phyloP scores from a whole-genome alignment of 2,113 vertebrate genomes.

The Cariama cristata region DNA sequence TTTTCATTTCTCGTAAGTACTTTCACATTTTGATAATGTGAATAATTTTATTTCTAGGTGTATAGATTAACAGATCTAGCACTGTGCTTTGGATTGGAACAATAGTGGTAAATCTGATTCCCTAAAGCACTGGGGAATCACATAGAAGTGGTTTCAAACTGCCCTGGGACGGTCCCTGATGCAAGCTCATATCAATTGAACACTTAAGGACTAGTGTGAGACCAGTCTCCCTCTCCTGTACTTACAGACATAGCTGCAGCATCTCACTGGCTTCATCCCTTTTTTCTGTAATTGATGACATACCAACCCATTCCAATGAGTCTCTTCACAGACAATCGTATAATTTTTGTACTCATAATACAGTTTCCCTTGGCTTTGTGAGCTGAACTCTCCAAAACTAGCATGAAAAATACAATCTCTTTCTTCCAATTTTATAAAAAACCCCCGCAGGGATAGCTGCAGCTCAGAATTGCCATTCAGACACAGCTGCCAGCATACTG shows the following conservation, averaged over 20 bases:
- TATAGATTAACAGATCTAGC: neutral
- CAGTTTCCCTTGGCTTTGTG: neutral
- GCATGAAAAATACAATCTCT: neutral
- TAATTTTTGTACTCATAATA: neutral
- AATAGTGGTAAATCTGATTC: neutral
- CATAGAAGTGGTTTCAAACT: neutral
- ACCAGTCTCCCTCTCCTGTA: neutral
- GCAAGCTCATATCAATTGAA: rapidly evolving
- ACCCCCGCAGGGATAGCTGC: no score
- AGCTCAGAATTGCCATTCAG: neutral
- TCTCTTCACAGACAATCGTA: neutral
- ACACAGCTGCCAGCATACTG: neutral
- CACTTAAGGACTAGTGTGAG: neutral
- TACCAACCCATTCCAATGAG: neutral
- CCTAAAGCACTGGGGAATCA: neutral
- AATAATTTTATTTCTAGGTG: neutral
- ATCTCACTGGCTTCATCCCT: neutral
- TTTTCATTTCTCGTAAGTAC: neutral
- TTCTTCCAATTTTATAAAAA: neutral
- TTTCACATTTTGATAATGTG: neutral
- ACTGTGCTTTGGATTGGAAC: neutral
- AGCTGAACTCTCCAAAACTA: neutral
- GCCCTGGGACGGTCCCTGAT: neutral
- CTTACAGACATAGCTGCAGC: neutral
- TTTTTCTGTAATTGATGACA: neutral